Evolutionary conservation across 1,140 invertebrate genomes (phyloP).

Genomic region (Drosophila fuyamai): DNA sequence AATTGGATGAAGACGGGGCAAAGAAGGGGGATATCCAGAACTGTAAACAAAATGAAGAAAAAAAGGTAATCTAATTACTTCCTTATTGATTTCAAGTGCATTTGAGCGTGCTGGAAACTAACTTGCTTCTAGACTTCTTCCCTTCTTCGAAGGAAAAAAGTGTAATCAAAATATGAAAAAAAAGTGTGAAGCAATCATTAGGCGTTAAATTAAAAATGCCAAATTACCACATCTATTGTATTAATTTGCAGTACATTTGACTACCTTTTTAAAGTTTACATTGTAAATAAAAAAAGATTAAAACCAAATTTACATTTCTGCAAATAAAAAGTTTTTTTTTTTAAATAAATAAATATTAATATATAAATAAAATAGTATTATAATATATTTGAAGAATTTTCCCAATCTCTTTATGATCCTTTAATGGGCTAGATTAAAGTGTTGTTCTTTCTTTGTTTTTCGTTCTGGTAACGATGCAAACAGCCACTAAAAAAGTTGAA

Average conservation of each 20-base stretch:
- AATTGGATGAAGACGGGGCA: conserved; percentile 25
- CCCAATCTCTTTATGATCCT: conserved; percentile 12
- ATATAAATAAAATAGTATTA: background rate
- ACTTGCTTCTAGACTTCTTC: background rate
- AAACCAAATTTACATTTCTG: background rate
- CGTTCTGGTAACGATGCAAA: conserved; percentile 10
- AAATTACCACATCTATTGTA: background rate
- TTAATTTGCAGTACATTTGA: no score
- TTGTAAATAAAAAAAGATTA: no score
- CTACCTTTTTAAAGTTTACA: no score
- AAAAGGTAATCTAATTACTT: conserved; percentile 70
- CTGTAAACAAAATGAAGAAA: conserved; percentile 14
- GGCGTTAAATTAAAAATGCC: background rate
- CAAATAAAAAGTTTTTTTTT: background rate
- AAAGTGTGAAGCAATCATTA: background rate
- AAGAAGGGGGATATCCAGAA: conserved; percentile 1
- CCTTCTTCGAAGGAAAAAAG: conserved; percentile 47
- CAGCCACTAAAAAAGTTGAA: conserved; percentile 6
- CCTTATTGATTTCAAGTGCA: conserved; percentile 72
- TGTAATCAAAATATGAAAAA: conserved; percentile 32
- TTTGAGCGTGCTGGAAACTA: conserved; percentile 54
- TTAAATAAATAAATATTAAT: background rate
- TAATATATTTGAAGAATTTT: background rate
- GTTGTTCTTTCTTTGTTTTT: conserved; percentile 15
- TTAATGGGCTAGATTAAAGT: conserved; percentile 26